Conservation (phyloP, 1,140 invertebrate genomes). For the Aricia agestis region DNA sequence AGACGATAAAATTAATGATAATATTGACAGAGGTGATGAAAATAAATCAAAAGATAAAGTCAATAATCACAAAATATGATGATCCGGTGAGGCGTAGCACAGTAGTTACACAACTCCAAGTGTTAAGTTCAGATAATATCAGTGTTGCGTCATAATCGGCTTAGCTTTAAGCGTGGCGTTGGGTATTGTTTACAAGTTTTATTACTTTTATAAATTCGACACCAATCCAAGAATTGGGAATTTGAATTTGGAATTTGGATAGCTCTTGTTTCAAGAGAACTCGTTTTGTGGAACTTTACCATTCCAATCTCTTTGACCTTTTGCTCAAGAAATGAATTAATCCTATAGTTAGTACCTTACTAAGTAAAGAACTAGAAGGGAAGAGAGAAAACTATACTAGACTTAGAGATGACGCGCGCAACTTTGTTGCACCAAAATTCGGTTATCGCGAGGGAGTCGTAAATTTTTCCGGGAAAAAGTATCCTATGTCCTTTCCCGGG, state of each 20-base stretch:
- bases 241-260: not conserved
- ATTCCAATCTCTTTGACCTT: not conserved
- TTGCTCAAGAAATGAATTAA: not conserved
- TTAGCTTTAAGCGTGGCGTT: not conserved
- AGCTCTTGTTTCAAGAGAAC: not conserved
- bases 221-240: not conserved
- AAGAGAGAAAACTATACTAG: no score
- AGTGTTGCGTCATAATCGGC: not conserved
- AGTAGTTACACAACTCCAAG: not conserved
- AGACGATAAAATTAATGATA: not conserved
- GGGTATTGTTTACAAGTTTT: slow-evolving; percentile 2
- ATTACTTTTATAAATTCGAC: not conserved
- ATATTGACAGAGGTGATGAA: not conserved
- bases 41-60: not conserved
- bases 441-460: no score
- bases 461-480: no score
- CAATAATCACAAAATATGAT: not conserved
- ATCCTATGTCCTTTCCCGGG: no score
- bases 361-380: no score
- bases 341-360: no score
- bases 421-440: no score
- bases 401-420: no score
- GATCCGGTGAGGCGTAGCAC: not conserved
- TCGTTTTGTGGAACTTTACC: not conserved
- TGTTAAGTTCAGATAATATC: slow-evolving; percentile 3